Percentiles rank a stretch among this genome's conserved stretches.
These are phyloP conservation scores for Acanthosepion esculentum DNA, from an alignment of 2,888 invertebrate species.

Conservation along the genomic window DNA sequence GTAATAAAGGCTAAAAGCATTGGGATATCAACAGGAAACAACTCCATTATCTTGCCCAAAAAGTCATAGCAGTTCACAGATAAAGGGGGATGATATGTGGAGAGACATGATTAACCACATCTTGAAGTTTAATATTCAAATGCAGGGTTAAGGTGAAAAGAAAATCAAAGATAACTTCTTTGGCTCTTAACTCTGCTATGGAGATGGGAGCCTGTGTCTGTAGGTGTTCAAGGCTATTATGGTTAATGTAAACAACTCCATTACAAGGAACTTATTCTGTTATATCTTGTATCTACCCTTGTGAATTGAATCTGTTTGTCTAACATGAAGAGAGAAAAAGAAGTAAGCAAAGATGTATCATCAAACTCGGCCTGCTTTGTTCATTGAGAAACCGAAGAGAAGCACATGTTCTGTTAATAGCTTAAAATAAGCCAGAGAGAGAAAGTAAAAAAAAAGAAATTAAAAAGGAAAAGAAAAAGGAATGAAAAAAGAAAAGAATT, in stretches of 20 bases:
- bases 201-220: not conserved
- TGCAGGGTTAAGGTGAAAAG: no score
- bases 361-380: not conserved
- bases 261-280: not conserved
- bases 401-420: not conserved
- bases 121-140: no score
- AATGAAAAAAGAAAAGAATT: not conserved
- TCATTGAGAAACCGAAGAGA: not conserved
- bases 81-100: no score
- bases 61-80: no score
- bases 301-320: constrained; percentile 10
- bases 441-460: no score
- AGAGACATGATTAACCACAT: no score
- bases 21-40: no score
- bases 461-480: no score
- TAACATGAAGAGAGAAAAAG: constrained; percentile 33
- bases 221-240: not conserved
- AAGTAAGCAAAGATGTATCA: not conserved
- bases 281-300: not conserved
- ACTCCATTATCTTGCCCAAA: no score
- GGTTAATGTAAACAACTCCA: not conserved
- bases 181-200: not conserved
- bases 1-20: no score
- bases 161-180: not conserved
- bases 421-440: not conserved